Evolutionary conservation across 2,797 vertebrate genomes (phyloP).

Genomic region (Percopsis omiscomaycus): DNA sequence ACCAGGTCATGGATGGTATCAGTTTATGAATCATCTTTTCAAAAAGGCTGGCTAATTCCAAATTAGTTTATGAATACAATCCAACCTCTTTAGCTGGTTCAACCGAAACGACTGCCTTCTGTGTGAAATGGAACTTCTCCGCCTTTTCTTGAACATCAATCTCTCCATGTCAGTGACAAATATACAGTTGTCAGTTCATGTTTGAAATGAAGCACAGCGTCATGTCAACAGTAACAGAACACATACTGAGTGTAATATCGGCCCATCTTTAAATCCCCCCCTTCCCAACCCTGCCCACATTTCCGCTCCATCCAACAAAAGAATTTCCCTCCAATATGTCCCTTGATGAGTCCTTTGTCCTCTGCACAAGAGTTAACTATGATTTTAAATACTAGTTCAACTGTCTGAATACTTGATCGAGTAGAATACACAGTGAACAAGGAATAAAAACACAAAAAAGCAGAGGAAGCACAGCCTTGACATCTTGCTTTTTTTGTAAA

Average conservation of each 20-base stretch:
- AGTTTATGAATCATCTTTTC: no score
- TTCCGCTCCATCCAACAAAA: conserved; percentile 36
- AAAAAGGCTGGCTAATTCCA: no score
- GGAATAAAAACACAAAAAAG: no score
- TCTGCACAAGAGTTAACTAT: no score
- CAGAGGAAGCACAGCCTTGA: conserved; percentile 6
- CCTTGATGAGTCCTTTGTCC: conserved; percentile 4
- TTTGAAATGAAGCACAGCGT: conserved; percentile 19
- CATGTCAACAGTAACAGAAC: conserved; percentile 26
- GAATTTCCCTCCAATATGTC: conserved; percentile 47
- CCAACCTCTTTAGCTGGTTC: not conserved
- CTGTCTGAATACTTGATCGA: no score
- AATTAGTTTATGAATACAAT: no score
- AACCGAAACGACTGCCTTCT: not conserved
- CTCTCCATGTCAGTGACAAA: conserved; percentile 13
- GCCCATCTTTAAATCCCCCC: not conserved
- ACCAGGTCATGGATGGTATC: no score
- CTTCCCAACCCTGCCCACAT: not conserved
- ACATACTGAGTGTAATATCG: conserved; percentile 22
- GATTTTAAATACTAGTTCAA: no score
- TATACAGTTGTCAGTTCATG: conserved; percentile 14
- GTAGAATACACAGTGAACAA: no score
- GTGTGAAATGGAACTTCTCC: not conserved
- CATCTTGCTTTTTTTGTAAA: not conserved
- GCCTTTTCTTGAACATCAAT: not conserved